These are phyloP conservation scores for Microplitis mediator DNA, from an alignment of 1,140 invertebrate species.

Conservation along the genomic window DNA sequence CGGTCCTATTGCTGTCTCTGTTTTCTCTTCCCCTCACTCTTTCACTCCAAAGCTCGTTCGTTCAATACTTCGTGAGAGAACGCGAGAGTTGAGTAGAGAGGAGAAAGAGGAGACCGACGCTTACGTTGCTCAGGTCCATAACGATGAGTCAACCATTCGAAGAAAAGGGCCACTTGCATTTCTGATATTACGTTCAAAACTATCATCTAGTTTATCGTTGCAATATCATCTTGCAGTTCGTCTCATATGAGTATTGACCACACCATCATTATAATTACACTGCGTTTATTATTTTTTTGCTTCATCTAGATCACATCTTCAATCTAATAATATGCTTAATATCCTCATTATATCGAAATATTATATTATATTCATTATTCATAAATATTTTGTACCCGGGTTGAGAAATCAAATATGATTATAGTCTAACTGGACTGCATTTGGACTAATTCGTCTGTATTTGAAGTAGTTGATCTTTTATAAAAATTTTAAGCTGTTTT, in stretches of 20 bases:
- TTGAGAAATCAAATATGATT: too few species aligned
- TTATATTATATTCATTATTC: too few species aligned
- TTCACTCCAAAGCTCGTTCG: slow-evolving; percentile 43
- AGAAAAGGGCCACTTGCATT: background rate
- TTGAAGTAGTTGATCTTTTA: too few species aligned
- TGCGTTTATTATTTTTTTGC: too few species aligned
- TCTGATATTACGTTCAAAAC: background rate
- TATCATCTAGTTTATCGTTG: background rate
- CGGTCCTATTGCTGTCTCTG: slow-evolving; percentile 37
- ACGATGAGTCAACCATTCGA: slow-evolving; percentile 4
- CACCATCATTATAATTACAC: too few species aligned
- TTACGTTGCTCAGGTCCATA: background rate
- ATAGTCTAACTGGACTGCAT: too few species aligned
- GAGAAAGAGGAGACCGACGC: slow-evolving; percentile 23
- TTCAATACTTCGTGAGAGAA: slow-evolving; percentile 53
- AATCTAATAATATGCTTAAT: too few species aligned
- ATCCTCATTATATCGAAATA: too few species aligned
- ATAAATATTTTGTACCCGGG: too few species aligned
- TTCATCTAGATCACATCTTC: too few species aligned
- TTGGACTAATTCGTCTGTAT: too few species aligned
- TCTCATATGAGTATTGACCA: background rate
- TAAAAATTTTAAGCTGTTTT: too few species aligned
- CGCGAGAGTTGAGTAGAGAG: slow-evolving; percentile 38
- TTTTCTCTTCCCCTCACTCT: slow-evolving; percentile 20
- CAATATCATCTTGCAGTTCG: background rate